Conservation (phyloP, 2,797 vertebrate genomes). For the Chrosomus eos region DNA sequence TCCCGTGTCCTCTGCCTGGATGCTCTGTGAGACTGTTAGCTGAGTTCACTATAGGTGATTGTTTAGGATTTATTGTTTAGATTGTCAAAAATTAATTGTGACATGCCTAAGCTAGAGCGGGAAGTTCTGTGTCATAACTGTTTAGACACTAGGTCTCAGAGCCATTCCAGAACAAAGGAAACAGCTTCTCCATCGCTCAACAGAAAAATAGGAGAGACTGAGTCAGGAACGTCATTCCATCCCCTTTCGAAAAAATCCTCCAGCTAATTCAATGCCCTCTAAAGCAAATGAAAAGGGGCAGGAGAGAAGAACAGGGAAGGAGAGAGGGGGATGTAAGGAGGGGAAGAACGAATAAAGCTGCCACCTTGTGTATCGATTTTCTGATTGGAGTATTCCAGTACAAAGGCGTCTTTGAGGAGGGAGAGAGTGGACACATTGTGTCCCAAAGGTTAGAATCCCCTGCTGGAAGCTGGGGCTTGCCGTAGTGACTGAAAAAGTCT, state of each 20-base stretch:
- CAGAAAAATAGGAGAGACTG: conserved; percentile 54
- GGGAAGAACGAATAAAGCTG: conserved; percentile 70
- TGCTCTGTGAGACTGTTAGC: too few species aligned
- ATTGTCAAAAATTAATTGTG: too few species aligned
- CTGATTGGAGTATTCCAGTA: conserved; percentile 79
- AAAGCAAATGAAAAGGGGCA: conserved; percentile 50
- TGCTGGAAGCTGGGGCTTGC: conserved; percentile 71
- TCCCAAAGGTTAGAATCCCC: conserved; percentile 82
- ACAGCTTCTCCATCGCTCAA: conserved; percentile 57
- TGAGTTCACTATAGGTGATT: too few species aligned
- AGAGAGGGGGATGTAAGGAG: conserved; percentile 49
- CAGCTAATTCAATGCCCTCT: conserved; percentile 54
- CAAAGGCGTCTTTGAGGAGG: conserved; percentile 83
- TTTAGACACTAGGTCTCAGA: conserved; percentile 2
- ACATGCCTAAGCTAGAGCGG: background rate
- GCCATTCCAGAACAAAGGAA: conserved; percentile 25
- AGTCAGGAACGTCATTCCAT: conserved; percentile 32
- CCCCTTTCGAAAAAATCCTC: conserved; percentile 43
- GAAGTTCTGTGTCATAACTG: conserved; percentile 15
- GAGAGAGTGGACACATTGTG: conserved; percentile 84
- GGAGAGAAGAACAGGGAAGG: conserved; percentile 38
- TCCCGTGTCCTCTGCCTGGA: too few species aligned
- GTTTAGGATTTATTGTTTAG: too few species aligned
- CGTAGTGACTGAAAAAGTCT: conserved; percentile 62
- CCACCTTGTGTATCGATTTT: conserved; percentile 79